phyloP scores from a whole-genome alignment of 2,797 vertebrate genomes.

The Xiphophorus birchmanni region DNA sequence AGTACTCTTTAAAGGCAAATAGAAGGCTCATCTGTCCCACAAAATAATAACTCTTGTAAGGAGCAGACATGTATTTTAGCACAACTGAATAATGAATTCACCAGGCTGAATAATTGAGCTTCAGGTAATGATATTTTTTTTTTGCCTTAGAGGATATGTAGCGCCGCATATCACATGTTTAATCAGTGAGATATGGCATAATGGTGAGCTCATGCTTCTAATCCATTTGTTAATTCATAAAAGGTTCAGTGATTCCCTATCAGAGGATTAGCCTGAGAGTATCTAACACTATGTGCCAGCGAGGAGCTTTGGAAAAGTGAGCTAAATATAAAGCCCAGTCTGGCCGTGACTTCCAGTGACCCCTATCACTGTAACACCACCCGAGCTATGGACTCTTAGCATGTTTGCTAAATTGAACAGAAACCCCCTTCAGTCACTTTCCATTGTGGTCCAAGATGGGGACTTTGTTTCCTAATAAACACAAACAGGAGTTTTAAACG shows the following conservation, averaged over 20 bases:
- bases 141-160: neutral
- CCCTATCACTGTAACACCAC: slow-evolving; percentile 57
- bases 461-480: slow-evolving; percentile 74
- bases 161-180: slow-evolving; percentile 12
- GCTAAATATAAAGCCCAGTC: slow-evolving; percentile 67
- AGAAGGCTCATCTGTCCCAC: slow-evolving; percentile 5
- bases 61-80: slow-evolving; percentile 34
- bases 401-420: slow-evolving; percentile 62
- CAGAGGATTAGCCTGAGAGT: slow-evolving; percentile 61
- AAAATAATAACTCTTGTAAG: slow-evolving; percentile 24
- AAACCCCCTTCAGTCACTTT: slow-evolving; percentile 34
- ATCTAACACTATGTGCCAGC: slow-evolving; percentile 48
- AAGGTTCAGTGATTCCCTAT: slow-evolving; percentile 59
- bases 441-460: slow-evolving; percentile 41
- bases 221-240: slow-evolving; percentile 66
- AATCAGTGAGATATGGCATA: slow-evolving; percentile 25
- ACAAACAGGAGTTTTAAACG: slow-evolving; percentile 70
- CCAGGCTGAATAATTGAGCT: slow-evolving; percentile 51
- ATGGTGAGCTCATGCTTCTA: slow-evolving; percentile 35
- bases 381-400: slow-evolving; percentile 52
- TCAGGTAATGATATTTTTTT: slow-evolving; percentile 34
- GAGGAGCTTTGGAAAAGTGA: slow-evolving; percentile 54
- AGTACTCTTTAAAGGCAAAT: slow-evolving; percentile 29
- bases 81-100: slow-evolving; percentile 45
- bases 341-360: slow-evolving; percentile 48